These are phyloP conservation scores for Hemiprocne comata DNA, from an alignment of 2,113 vertebrate genomes.

Conservation along the genomic window DNA sequence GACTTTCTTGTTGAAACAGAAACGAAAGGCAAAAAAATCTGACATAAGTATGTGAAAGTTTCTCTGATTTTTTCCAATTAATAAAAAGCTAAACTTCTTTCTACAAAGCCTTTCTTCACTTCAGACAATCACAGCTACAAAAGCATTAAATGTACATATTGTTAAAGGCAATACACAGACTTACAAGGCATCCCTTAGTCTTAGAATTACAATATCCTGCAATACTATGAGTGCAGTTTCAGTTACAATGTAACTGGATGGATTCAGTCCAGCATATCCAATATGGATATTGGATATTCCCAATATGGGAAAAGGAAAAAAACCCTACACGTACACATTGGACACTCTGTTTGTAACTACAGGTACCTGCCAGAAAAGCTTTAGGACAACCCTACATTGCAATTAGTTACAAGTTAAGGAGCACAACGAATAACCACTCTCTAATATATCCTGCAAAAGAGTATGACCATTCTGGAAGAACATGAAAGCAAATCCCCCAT, in stretches of 20 bases:
- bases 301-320: too few relatives aligned
- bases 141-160: neutral
- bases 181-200: neutral
- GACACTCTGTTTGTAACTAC: neutral
- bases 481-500: neutral
- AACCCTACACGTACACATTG: accelerated
- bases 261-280: neutral
- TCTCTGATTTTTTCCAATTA: neutral
- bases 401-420: neutral
- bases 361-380: neutral
- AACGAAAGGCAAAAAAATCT: neutral
- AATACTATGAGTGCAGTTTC: neutral
- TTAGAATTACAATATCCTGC: neutral
- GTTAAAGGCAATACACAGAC: too few relatives aligned
- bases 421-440: neutral
- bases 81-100: neutral
- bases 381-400: neutral
- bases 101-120: neutral
- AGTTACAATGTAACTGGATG: neutral
- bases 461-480: neutral
- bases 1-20: neutral
- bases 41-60: neutral
- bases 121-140: neutral
- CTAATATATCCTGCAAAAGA: neutral
- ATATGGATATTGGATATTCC: too few relatives aligned